These are phyloP conservation scores for Aphelenchoides avenae DNA, from an alignment of 1,140 invertebrate species.

Conservation along the genomic window DNA sequence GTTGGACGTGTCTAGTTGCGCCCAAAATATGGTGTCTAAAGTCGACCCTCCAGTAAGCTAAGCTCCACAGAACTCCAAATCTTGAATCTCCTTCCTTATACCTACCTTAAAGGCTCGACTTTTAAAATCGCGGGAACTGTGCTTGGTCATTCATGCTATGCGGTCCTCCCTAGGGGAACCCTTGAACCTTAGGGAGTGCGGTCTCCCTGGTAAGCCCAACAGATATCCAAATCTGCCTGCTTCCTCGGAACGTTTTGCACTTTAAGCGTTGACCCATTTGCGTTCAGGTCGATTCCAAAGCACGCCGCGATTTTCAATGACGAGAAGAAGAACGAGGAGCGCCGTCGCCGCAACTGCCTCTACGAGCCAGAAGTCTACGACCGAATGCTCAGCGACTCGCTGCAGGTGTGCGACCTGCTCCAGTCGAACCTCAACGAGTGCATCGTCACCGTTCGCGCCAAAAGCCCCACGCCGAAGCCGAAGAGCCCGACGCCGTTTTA, in stretches of 20 bases:
- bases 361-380: constrained; percentile 46
- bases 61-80: no score
- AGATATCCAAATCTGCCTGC: not conserved
- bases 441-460: constrained; percentile 31
- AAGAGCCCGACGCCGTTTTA: no score
- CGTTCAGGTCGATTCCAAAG: constrained; percentile 39
- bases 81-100: no score
- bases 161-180: no score
- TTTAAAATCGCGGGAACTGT: no score
- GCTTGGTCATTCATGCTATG: no score
- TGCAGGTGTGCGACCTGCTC: constrained; percentile 40
- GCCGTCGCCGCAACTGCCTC: constrained; percentile 29
- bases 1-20: no score
- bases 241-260: no score
- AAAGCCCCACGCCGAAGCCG: constrained; percentile 21
- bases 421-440: constrained; percentile 30
- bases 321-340: constrained; percentile 17
- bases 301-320: constrained; percentile 29
- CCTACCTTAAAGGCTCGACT: no score
- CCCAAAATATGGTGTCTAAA: no score
- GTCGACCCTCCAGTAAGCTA: no score
- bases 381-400: constrained; percentile 40
- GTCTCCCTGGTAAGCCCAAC: not conserved
- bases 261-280: no score
- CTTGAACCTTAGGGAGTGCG: not conserved